Evolutionary conservation across 2,888 invertebrate species (phyloP).

Genomic region (Proisotoma minuta): DNA sequence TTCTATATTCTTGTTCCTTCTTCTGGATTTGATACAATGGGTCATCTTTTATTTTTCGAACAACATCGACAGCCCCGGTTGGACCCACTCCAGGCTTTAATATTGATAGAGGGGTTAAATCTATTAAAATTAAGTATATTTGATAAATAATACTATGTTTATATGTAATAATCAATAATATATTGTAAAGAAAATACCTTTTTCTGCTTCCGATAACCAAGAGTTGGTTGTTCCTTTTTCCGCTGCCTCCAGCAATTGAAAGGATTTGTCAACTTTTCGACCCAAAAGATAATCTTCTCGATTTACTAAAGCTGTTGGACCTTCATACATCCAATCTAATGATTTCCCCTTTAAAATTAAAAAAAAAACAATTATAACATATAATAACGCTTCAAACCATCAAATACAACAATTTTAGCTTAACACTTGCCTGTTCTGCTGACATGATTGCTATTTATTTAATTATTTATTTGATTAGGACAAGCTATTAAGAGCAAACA

Average conservation of each 20-base stretch:
- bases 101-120: slow-evolving; percentile 45
- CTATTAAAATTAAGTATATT: slow-evolving; percentile 49
- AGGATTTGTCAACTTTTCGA: slow-evolving; percentile 71
- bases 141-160: neutral
- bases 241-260: slow-evolving; percentile 61
- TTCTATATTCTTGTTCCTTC: slow-evolving; percentile 79
- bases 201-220: slow-evolving; percentile 41
- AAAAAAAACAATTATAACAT: no score
- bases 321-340: slow-evolving; percentile 85
- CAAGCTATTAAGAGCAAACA: no score
- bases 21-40: slow-evolving; percentile 84
- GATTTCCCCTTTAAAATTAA: neutral
- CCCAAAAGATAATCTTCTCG: slow-evolving; percentile 86
- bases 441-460: no score
- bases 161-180: neutral
- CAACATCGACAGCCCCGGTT: slow-evolving; percentile 74
- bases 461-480: no score
- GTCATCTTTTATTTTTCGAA: slow-evolving; percentile 86
- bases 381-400: no score
- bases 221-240: slow-evolving; percentile 53
- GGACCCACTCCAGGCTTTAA: slow-evolving; percentile 54
- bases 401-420: no score
- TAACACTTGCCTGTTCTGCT: no score
- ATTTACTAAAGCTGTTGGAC: slow-evolving; percentile 59
- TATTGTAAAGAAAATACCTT: slow-evolving; percentile 31